These are phyloP conservation scores for Acrossocheilus fasciatus DNA, from an alignment of 2,797 vertebrate species.

Conservation along the genomic window DNA sequence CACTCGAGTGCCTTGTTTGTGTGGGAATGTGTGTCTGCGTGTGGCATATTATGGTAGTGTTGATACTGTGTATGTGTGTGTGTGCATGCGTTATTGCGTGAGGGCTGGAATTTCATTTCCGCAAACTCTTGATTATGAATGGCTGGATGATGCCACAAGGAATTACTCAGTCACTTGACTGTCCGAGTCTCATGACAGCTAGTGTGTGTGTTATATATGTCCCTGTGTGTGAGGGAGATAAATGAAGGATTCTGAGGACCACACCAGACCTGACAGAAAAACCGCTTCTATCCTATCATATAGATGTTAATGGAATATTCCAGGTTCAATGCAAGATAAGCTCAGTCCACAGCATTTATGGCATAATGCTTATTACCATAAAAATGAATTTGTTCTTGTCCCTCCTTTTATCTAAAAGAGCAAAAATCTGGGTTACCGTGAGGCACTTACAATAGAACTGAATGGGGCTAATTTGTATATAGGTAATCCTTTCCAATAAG, in stretches of 20 bases:
- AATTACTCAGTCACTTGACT: conserved; percentile 62
- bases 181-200: conserved; percentile 56
- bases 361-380: not conserved
- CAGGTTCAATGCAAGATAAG: not conserved
- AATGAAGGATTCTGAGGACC: not conserved
- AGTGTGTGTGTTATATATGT: conserved; percentile 39
- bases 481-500: not conserved
- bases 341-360: not conserved
- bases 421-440: not conserved
- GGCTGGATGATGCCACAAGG: conserved; percentile 63
- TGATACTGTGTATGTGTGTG: conserved; percentile 27
- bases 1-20: conserved; percentile 62
- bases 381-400: not conserved
- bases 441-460: not conserved
- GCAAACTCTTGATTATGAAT: conserved; percentile 70
- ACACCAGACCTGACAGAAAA: not conserved
- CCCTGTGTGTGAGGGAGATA: not conserved
- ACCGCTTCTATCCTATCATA: not conserved
- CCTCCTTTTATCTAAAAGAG: not conserved
- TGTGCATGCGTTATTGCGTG: conserved; percentile 24
- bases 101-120: conserved; percentile 66
- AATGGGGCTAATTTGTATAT: not conserved
- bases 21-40: conserved; percentile 62
- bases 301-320: not conserved
- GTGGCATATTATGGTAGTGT: conserved; percentile 29